Percentiles rank a stretch among this genome's conserved stretches.
phyloP scores from a whole-genome alignment of 2,113 vertebrate species.

The Sinocyclocheilus rhinocerous region DNA sequence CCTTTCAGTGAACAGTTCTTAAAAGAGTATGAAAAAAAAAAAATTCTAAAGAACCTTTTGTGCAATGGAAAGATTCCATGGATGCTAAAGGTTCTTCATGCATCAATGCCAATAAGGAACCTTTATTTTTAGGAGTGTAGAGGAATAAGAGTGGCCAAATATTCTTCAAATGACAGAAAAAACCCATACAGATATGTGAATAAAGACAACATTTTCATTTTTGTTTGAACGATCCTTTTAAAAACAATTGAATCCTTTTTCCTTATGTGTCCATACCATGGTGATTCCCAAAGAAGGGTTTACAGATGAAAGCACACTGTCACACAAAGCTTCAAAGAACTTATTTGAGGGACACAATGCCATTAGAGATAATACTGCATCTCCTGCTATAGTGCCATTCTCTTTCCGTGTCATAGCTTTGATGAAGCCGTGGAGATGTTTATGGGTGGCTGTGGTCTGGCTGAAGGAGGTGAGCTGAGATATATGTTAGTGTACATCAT shows the following conservation, averaged over 20 bases:
- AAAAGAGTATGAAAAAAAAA: no score
- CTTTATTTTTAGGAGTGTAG: neutral
- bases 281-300: no score
- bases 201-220: neutral
- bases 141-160: neutral
- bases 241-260: neutral
- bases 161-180: neutral
- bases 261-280: neutral
- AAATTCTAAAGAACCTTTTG: no score
- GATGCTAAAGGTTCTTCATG: no score
- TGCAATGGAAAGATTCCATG: no score
- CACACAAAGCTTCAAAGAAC: neutral
- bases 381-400: neutral
- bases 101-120: no score
- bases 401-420: conserved; percentile 8
- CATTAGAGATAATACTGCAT: conserved; percentile 28
- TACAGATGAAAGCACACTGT: neutral
- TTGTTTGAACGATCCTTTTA: neutral
- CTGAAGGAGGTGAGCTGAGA: conserved; percentile 39
- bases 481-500: conserved; percentile 27
- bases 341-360: neutral
- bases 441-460: conserved; percentile 16
- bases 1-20: no score
- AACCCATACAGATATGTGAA: neutral
- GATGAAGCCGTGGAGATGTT: conserved; percentile 35